Conservation (phyloP, 2,888 invertebrate genomes). For the Philereme vetulata region DNA sequence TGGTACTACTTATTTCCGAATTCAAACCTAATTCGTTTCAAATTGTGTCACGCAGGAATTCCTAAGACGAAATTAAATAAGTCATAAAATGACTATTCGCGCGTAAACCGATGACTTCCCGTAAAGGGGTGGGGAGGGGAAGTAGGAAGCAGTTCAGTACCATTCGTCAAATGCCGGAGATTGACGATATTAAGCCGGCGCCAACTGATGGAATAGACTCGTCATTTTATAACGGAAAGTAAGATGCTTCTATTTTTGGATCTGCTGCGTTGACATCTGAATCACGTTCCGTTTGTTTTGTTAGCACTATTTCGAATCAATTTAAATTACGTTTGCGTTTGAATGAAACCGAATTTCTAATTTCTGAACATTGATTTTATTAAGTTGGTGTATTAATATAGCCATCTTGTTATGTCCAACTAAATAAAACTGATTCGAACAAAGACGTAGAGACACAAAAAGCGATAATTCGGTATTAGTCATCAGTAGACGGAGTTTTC, state of each 20-base stretch:
- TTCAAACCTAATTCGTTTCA: conserved; percentile 21
- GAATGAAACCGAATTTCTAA: not conserved
- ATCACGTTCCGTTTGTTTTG: conserved; percentile 25
- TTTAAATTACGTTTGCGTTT: conserved; percentile 10
- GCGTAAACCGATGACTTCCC: conserved; percentile 55
- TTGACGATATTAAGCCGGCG: conserved; percentile 57
- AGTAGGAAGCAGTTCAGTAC: conserved; percentile 47
- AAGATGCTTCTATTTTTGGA: conserved; percentile 30
- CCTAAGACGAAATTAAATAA: conserved; percentile 40
- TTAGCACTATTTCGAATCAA: conserved; percentile 25
- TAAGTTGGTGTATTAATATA: conserved; percentile 3
- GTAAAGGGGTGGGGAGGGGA: conserved; percentile 34
- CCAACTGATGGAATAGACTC: conserved; percentile 37
- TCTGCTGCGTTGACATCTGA: conserved; percentile 29
- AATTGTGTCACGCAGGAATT: conserved; percentile 30
- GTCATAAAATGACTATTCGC: conserved; percentile 48
- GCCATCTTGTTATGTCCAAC: not conserved
- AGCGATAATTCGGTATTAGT: conserved; percentile 71
- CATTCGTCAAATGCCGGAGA: conserved; percentile 56
- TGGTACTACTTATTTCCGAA: conserved; percentile 14
- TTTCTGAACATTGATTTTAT: conserved; percentile 4
- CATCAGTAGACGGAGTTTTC: conserved; percentile 77
- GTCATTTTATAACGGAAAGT: conserved; percentile 32
- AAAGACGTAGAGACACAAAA: conserved; percentile 52
- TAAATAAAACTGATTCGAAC: conserved; percentile 41